phyloP scores from a whole-genome alignment of 2,113 vertebrate genomes.

The Todiramphus saurophagus region DNA sequence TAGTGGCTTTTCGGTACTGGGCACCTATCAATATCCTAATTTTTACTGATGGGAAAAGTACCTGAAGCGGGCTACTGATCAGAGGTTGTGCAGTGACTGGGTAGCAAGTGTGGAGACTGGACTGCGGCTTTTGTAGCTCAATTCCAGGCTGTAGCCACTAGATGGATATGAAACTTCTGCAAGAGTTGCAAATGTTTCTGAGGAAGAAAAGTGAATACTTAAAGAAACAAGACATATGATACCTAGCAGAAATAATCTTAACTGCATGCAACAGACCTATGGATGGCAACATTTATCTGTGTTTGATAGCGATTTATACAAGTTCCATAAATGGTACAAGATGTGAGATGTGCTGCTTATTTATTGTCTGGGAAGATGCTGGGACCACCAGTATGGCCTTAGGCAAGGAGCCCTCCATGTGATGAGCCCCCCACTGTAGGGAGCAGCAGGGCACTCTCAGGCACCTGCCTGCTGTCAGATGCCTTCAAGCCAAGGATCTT shows the following conservation, averaged over 20 bases:
- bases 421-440: rapidly evolving
- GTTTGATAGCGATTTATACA: not conserved
- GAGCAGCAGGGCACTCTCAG: not conserved
- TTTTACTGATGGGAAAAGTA: not conserved
- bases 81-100: not conserved
- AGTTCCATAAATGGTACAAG: not conserved
- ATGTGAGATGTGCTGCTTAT: rapidly evolving
- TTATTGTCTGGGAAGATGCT: not conserved
- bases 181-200: not conserved
- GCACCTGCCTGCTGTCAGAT: not conserved
- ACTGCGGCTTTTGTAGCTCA: not conserved
- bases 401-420: not conserved
- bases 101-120: not conserved
- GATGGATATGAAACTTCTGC: not conserved
- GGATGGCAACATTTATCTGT: too few relatives aligned
- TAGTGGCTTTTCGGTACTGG: not conserved
- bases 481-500: not conserved
- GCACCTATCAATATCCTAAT: not conserved
- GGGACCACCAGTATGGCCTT: not conserved
- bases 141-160: not conserved
- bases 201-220: not conserved
- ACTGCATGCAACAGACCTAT: not conserved
- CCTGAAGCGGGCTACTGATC: not conserved
- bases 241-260: not conserved
- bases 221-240: not conserved